Conservation (phyloP, 2,113 vertebrate genomes). For the Cyphomyrus plagiostoma region DNA sequence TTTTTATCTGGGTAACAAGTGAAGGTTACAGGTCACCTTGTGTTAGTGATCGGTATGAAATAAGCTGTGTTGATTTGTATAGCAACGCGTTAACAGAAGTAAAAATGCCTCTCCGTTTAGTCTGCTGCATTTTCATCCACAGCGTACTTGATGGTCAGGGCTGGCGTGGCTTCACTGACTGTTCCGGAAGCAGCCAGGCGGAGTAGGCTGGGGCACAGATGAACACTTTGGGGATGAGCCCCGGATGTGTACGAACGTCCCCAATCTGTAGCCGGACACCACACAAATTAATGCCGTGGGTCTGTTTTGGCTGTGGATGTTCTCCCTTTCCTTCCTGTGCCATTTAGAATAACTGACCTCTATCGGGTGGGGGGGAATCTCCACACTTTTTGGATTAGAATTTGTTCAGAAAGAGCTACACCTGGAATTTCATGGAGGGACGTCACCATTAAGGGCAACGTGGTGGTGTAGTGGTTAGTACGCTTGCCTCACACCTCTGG, state of each 20-base stretch:
- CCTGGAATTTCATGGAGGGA: neutral
- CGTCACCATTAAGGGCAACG: neutral
- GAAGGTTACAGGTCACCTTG: neutral
- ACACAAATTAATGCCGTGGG: neutral
- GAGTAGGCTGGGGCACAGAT: neutral
- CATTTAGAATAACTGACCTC: neutral
- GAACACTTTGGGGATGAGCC: neutral
- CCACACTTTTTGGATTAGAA: neutral
- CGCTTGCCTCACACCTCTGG: no score
- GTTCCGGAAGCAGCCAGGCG: neutral
- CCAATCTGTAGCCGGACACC: neutral
- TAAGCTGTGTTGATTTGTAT: neutral
- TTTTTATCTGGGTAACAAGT: neutral
- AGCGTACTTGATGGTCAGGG: neutral
- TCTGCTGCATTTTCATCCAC: neutral
- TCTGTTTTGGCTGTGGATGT: neutral
- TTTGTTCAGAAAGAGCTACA: neutral
- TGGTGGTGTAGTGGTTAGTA: no score
- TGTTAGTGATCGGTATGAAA: neutral
- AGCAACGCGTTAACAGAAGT: neutral
- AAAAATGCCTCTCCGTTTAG: neutral
- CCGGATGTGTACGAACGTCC: neutral
- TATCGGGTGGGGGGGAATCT: neutral
- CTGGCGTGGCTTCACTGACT: neutral
- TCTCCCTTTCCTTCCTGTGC: neutral